Base-by-base conservation (phyloP, 2,888 invertebrate genomes). In the Pristionchus arcanus region DNA sequence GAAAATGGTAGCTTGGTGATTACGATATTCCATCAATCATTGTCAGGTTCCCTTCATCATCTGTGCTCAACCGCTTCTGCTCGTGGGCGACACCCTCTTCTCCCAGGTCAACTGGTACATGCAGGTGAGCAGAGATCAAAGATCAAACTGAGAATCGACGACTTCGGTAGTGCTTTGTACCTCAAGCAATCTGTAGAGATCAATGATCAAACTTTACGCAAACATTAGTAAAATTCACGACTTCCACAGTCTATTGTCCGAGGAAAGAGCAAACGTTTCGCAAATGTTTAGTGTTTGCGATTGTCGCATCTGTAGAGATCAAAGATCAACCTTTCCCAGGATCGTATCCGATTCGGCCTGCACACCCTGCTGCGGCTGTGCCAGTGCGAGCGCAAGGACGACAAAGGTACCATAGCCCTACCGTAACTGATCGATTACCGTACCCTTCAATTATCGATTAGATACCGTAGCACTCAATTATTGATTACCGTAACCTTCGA, bases 31-130 rank as follows among this genome's bases (percentile, higher is more conserved):
- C 25, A 77, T n/a, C 16, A 19, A 37, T 74, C 15, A 74, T 13
- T 74, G 34, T 25, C 37, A 85, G 84, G 59, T 85, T 16, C 84
- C 28, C 13, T 85, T 85, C 59, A 85, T 85, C 55, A 85, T 85
- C 34, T 85, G 42, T 59, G 59, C 84, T 1, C 84, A 85, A 37
- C 84, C 84, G 2, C 55, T 85, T 0, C 84, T 85, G 16, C 37
- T 85, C 31, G 59, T 85, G 37, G 84, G 84, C 21, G 84, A 85
- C 25, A 85, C 84, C 16, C 84, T 85, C 55, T 85, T 85, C 34
- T 59, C 84, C 31, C 84, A 85, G 59, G 37, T 59, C 59, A 85
- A 85, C 13, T 85, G 84, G 84, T 85, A 85, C 84, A 85, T 85
- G 84, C 84, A 85, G 84, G 84, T 85, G 21, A 83, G 83, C 13